These are phyloP conservation scores for Xenentodon cancila DNA, from an alignment of 2,797 vertebrate species.

Conservation along the genomic window DNA sequence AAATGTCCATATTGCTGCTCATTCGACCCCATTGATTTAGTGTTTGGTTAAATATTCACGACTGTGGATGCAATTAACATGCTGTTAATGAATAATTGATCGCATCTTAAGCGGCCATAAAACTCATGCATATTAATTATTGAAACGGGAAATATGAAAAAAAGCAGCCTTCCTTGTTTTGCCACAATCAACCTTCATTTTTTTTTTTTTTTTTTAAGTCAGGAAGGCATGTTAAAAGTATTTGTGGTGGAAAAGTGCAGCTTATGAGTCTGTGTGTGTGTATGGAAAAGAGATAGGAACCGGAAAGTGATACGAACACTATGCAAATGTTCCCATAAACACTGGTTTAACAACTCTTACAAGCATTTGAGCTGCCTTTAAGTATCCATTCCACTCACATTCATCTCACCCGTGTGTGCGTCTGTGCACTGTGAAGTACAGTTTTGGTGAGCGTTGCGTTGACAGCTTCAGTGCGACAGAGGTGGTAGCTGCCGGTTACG, in stretches of 20 bases:
- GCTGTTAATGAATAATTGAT: constrained; percentile 85
- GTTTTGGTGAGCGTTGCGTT: constrained; percentile 39
- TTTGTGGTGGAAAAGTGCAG: constrained; percentile 47
- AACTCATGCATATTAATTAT: constrained; percentile 84
- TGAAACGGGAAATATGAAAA: constrained; percentile 80
- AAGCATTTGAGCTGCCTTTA: constrained; percentile 63
- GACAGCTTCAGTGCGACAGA: constrained; percentile 66
- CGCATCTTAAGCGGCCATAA: constrained; percentile 82
- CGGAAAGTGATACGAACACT: constrained; percentile 57
- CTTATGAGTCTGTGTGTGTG: constrained; percentile 20
- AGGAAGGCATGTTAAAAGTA: constrained; percentile 52
- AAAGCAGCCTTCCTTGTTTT: constrained; percentile 78
- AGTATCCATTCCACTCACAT: constrained; percentile 62
- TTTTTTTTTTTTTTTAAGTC: constrained; percentile 49
- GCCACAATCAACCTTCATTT: constrained; percentile 76
- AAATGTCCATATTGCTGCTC: constrained; percentile 80
- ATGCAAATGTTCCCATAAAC: constrained; percentile 72
- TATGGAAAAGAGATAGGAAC: constrained; percentile 29
- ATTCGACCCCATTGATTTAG: constrained; percentile 83
- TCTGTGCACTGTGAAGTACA: constrained; percentile 25
- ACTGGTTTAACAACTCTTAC: constrained; percentile 64
- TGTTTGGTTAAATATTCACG: constrained; percentile 83
- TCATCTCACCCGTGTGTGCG: constrained; percentile 29
- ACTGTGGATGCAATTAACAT: constrained; percentile 84
- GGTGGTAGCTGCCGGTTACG: constrained; percentile 60